These are phyloP conservation scores for Podarcis muralis DNA, from an alignment of 2,113 vertebrate genomes.

Conservation along the genomic window DNA sequence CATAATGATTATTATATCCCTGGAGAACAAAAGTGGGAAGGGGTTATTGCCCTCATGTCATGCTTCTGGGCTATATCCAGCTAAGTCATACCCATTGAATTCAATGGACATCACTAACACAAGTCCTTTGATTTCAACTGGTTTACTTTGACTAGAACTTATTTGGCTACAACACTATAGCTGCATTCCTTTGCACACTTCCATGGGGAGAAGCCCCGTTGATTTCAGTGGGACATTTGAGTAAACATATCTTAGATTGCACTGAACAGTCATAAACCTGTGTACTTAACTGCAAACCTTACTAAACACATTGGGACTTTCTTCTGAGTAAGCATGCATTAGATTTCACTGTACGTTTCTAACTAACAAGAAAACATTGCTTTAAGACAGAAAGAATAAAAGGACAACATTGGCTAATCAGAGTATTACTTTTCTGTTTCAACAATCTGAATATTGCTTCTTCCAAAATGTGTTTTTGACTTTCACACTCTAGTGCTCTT, in stretches of 20 bases:
- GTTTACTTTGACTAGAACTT: too few relatives aligned
- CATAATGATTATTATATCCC: too few relatives aligned
- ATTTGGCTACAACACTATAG: too few relatives aligned
- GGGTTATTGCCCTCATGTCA: too few relatives aligned
- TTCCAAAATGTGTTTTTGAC: constrained; percentile 30
- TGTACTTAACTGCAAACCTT: not conserved
- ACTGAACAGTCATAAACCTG: not conserved
- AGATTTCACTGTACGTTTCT: not conserved
- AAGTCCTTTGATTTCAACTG: too few relatives aligned
- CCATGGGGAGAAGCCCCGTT: not conserved
- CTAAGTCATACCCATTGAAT: too few relatives aligned
- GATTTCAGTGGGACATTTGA: not conserved
- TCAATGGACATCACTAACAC: too few relatives aligned
- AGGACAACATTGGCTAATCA: not conserved
- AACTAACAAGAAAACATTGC: not conserved
- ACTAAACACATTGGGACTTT: not conserved
- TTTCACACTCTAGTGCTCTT: constrained; percentile 34
- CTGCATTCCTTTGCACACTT: not conserved
- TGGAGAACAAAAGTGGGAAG: too few relatives aligned
- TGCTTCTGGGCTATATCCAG: too few relatives aligned
- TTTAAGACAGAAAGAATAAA: not conserved
- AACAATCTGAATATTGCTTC: not conserved
- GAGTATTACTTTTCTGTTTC: not conserved
- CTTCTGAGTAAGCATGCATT: not conserved
- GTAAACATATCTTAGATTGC: not conserved